Evolutionary conservation across 2,888 invertebrate genomes (phyloP), one percentile per base, ranked within the genome.

Genomic region (Creontiades dilutus): DNA sequence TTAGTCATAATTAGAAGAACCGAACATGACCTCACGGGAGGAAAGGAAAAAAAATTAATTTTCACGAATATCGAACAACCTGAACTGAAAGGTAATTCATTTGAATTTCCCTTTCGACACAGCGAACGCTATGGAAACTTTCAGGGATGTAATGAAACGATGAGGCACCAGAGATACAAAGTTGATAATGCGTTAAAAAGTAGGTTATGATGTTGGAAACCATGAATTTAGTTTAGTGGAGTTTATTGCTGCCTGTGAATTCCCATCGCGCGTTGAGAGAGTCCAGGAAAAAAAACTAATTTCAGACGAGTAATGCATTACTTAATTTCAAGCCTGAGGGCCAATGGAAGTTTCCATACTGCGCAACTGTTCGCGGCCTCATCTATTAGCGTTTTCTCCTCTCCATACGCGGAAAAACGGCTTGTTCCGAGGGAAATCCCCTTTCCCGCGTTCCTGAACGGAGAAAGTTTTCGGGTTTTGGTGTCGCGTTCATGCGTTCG

Each of bases 251-350:
- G 37, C 37, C 37, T 37, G 37, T 37, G 27, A 68, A 23, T 68
- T 68, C 23, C 68, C 68, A 80, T n/a, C 46, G 80, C 4, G 19
- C 46, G 37, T 47, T 11, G n/a, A 19, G 80, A n/a, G 80, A 80
- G 37, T 4, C n/a, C n/a, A n/a, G n/a, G 46, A 14, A 37, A 48
- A 80, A 80, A 80, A 46, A 12, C 37, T 28, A 37, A 80, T 46
- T 48, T 46, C 46, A 12, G 16, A 80, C 14, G 37, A 80, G 19
- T 46, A 80, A 37, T 48, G 80, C 46, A 46, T 80, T 80, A 80
- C 37, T 19, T 68, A 68, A 68, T 68, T 68, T 11, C 57, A 37
- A 68, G 68, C 19, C 23, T 19, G 23, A 68, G 23, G 19, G 23
- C 68, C 11, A 23, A 68, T 23, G 13, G 9, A 68, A 68, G 11